Base-by-base conservation (phyloP, 2,888 invertebrate species). In the Aelia acuminata region DNA sequence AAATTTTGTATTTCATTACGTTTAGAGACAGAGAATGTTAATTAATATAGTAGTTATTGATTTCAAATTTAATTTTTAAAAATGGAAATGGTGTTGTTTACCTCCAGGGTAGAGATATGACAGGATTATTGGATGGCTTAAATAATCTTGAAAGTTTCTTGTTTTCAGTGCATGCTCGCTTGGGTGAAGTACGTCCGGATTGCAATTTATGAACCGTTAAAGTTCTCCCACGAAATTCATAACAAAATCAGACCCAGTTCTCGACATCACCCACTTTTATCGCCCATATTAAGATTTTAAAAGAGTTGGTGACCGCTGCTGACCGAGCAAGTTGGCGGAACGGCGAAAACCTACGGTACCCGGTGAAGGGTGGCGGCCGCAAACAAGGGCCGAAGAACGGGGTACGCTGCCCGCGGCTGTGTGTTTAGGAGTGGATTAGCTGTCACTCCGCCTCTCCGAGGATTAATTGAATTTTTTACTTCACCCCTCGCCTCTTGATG, bases 381-480 rank as follows among this genome's bases (percentile, higher is more conserved):
- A 53, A 53, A 53, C 53, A 53, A 53, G 53, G 7, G 8, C n/a
- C 53, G 53, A 53, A 53, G 53, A 53, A 53, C 53, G 53, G 57
- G 26, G 57, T 57, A 26, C 57, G 18, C 18, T 1, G 43, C 80
- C 80, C 43, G 80, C 13, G 80, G 80, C 80, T 80, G 80, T 80
- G 80, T 80, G 80, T 80, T 80, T 80, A 80, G 80, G 22, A 80
- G 80, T n/a, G 80, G 80, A 80, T 80, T 80, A 80, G 43, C 80
- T 80, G 80, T 80, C 80, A 80, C 80, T 80, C 80, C 39, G 0
- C 35, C 84, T 49, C 35, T 84, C 31, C 18, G 1, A 35, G 84
- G 84, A 84, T 47, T 84, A 84, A 84, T 49, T 50, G 50, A 84
- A 50, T 84, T 84, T 84, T 48, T 35, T 35, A 48, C 84, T 50